phyloP scores from a whole-genome alignment of 1,140 invertebrate genomes.

The Frieseomelitta varia region DNA sequence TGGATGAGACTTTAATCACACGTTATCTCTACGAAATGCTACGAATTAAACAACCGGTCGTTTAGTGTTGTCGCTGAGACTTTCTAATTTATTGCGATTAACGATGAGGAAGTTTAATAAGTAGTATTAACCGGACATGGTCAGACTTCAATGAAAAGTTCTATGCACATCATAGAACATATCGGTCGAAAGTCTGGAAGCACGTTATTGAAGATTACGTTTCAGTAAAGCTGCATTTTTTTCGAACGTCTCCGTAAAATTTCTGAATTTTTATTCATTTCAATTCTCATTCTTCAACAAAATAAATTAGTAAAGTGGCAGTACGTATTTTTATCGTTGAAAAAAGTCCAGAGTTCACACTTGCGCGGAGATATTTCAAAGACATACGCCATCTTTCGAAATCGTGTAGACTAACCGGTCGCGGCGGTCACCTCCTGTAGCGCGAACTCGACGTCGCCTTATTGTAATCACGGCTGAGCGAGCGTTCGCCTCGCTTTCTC shows the following conservation, averaged over 20 bases:
- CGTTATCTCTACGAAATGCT: not conserved
- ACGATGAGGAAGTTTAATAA: not conserved
- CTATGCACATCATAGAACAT: not conserved
- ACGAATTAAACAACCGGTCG: not conserved
- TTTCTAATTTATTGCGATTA: not conserved
- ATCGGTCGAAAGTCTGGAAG: too few relatives aligned
- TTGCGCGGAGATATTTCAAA: not conserved
- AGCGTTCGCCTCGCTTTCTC: not conserved
- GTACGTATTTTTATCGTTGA: too few relatives aligned
- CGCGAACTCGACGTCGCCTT: slow-evolving; percentile 37
- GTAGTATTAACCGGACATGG: not conserved
- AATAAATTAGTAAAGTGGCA: too few relatives aligned
- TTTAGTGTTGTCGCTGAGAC: not conserved
- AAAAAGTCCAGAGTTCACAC: too few relatives aligned
- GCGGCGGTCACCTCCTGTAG: not conserved
- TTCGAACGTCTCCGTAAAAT: too few relatives aligned
- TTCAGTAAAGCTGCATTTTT: too few relatives aligned
- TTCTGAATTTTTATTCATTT: too few relatives aligned
- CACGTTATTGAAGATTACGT: too few relatives aligned
- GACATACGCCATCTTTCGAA: not conserved
- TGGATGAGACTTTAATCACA: not conserved
- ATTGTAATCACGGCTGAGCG: slow-evolving; percentile 39
- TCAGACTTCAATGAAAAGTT: not conserved
- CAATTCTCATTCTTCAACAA: too few relatives aligned
- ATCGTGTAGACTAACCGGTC: not conserved